Conservation (phyloP, 2,113 vertebrate species). For the Gallinago undulata region DNA sequence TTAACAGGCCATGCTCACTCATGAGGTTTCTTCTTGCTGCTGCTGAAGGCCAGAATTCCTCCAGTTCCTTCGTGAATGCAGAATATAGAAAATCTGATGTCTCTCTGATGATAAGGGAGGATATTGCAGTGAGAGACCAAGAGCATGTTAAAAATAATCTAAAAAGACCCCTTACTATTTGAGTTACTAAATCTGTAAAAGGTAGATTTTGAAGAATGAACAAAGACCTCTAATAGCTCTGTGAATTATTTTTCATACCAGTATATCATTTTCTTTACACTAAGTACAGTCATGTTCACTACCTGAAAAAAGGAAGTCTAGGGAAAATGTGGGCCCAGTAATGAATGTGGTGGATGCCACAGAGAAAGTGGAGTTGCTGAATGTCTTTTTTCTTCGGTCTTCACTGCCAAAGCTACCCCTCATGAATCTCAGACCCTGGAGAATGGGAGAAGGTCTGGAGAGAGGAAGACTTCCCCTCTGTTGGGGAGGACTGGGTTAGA, state of each 20-base stretch:
- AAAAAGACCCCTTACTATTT: neutral
- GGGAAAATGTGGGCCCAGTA: no score
- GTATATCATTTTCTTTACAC: neutral
- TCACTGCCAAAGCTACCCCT: no score
- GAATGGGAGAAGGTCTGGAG: no score
- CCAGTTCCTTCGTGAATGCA: neutral
- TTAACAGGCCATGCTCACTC: neutral
- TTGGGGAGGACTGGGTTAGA: no score
- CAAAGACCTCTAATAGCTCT: neutral
- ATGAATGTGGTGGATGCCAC: no score
- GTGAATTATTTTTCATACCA: neutral
- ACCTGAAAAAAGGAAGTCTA: neutral
- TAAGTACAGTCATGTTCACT: neutral
- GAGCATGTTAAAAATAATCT: neutral
- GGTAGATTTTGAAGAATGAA: neutral
- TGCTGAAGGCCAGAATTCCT: neutral
- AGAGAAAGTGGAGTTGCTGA: no score
- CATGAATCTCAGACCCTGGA: no score
- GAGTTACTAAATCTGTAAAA: neutral
- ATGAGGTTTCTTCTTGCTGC: neutral
- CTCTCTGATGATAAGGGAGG: neutral
- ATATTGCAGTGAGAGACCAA: neutral
- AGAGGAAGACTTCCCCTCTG: no score
- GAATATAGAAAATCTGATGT: neutral
- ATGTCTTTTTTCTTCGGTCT: no score